Base-by-base conservation (phyloP, 1,140 invertebrate genomes). In the Zaprionus ghesquierei region DNA sequence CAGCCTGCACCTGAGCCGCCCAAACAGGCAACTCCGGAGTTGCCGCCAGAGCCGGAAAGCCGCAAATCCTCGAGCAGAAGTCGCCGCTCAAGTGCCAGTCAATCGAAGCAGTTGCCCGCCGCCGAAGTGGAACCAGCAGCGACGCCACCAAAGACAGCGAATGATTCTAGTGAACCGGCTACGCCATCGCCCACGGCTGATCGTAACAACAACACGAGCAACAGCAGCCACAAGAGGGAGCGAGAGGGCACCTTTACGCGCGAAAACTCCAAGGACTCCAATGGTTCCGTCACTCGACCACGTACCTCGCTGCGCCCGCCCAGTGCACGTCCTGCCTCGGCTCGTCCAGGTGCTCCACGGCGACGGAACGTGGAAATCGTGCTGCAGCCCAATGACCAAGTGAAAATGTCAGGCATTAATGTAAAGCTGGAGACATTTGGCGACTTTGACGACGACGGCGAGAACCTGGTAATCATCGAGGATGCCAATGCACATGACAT, bases 331-430 rank as follows among this genome's bases (percentile, higher is more conserved):
- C 96, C 96, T 5, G 94, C 95, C 0, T 97, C 96, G 69, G 95
- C 96, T 13, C 93, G 96, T 62, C 96, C 96, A 1, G 96, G 95
- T 50, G 96, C 96, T 23, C 96, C 96, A 6, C 93, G 95, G 61
- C 92, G 96, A 63, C 93, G 93, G 81, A 92, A 94, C 90, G 91
- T 93, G 76, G 93, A 93, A 58, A 92, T 93, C 23, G 92, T 94
- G 53, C 87, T 94, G 65, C 92, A 94, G 38, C 77, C 92, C 4
- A 89, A 92, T 38, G 92, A 92, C 64, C 73, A 92, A 41, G 63
- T 94, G 0, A 91, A 93, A 49, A 89, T 94, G 69, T 94, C 93
- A 12, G 94, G 94, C 91, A 94, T 95, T 13, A 95, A 95, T 79
- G 94, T 96, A 0, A 96, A 96, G 69, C 92, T 94, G 3, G 95